Evolutionary conservation across 2,113 vertebrate species (phyloP), one percentile per base, ranked within the genome.

Genomic region (Apeltes quadracus): DNA sequence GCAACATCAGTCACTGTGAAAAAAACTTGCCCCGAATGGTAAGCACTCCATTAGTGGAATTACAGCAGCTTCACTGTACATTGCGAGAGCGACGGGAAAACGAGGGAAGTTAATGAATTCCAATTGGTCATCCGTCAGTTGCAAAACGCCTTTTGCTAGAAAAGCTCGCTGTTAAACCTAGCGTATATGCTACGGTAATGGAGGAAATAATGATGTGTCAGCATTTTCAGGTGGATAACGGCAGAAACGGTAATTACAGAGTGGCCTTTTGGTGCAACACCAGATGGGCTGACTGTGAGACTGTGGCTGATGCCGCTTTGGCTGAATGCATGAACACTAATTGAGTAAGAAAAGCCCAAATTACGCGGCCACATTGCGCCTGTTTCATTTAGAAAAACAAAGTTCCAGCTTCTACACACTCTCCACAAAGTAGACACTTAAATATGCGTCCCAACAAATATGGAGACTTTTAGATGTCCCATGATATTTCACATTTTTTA

Each of bases 31-130:
- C 54, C 70, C 63, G 72, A 85, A 91, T 84, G 32, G 83, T 72
- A 68, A 86, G 69, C 69, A 61, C 72, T 88, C 87, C 91, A 92
- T 92, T 92, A 90, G 84, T 75, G 81, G 66, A 90, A 92, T 92
- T 92, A 90, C 82, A 79, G 81, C 79, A 71, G 76, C 63, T 75
- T 85, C 66, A 78, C n/a, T 44, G 43, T 34, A 34, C 32, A 7
- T 78, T 76, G 78, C 69, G 70, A 77, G 46, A 72, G 72, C 69
- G 65, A 70, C 22, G 23, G 78, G 50, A 23, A 73, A 56, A 77
- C 8, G 4, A 71, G 67, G 41, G 3, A 61, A 74, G 72, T 63
- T 75, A 84, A 84, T 85, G 46, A 84, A 79, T 34, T 46, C 57
- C 78, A 82, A 61, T 56, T 38, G 57, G 51, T 51, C 48, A 85